phyloP scores from a whole-genome alignment of 2,113 vertebrate species.

The Spilogale gracilis region DNA sequence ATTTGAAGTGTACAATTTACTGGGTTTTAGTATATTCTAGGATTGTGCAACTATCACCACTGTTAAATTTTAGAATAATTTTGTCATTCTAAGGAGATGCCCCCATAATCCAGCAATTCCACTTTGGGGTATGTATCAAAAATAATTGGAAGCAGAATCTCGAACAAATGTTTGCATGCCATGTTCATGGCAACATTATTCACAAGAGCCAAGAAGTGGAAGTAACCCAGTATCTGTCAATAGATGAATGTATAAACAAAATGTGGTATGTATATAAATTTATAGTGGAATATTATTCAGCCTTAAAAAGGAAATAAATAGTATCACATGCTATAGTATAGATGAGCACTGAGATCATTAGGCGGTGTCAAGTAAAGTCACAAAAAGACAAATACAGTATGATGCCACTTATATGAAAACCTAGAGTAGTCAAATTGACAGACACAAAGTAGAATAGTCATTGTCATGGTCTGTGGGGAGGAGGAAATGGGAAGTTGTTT shows the following conservation, averaged over 20 bases:
- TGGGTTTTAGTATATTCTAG: neutral
- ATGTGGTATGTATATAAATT: neutral
- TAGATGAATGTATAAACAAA: neutral
- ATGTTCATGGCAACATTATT: neutral
- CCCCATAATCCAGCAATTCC: neutral
- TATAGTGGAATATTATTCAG: neutral
- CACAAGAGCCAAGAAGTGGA: neutral
- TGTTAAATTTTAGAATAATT: slow-evolving; percentile 45
- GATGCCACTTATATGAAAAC: neutral
- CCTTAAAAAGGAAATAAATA: slow-evolving; percentile 6
- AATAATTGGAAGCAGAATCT: slow-evolving; percentile 1
- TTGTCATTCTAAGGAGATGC: neutral
- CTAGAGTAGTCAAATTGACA: neutral
- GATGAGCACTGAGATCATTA: neutral
- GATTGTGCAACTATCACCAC: neutral
- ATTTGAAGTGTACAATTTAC: neutral
- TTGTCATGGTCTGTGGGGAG: neutral
- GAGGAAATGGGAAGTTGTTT: neutral
- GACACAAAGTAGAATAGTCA: neutral
- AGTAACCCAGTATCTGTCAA: neutral
- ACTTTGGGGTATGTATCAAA: neutral
- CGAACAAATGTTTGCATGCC: neutral
- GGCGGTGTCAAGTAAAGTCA: slow-evolving; percentile 15
- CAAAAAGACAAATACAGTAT: neutral
- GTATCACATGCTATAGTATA: neutral